Percentiles rank a stretch among this genome's conserved stretches.
Conservation (phyloP, 2,797 vertebrate genomes). For the Cirrhinus molitorella region DNA sequence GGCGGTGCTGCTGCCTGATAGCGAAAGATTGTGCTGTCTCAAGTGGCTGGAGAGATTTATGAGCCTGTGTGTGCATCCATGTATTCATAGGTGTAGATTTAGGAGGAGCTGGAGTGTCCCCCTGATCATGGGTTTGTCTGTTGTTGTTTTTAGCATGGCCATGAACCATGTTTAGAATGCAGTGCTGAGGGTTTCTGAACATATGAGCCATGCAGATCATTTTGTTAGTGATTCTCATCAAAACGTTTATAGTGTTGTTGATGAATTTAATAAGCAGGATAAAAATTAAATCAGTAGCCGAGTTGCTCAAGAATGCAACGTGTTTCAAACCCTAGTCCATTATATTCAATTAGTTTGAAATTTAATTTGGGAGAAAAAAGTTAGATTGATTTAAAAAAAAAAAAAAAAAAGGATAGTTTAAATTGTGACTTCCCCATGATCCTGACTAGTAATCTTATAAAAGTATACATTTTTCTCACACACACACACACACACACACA, state of each 20-base stretch:
- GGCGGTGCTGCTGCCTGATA: conserved; percentile 66
- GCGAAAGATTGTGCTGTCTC: conserved; percentile 71
- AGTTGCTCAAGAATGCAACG: not conserved
- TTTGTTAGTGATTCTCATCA: not conserved
- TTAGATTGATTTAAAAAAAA: no score
- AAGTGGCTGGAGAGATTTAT: conserved; percentile 71
- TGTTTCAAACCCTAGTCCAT: not conserved
- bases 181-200: not conserved
- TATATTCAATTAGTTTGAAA: not conserved
- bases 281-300: not conserved
- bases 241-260: not conserved
- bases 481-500: no score
- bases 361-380: no score
- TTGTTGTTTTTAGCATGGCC: not conserved
- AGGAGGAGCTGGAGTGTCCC: not conserved
- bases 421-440: no score
- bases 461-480: no score
- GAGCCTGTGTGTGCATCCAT: conserved; percentile 36
- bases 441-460: no score
- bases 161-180: not conserved
- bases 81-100: conserved; percentile 5
- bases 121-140: not conserved
- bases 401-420: no score
- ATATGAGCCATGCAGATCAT: not conserved
- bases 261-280: not conserved